These are phyloP conservation scores for Tetramorium simillimum DNA, from an alignment of 1,140 invertebrate genomes.

Conservation along the genomic window DNA sequence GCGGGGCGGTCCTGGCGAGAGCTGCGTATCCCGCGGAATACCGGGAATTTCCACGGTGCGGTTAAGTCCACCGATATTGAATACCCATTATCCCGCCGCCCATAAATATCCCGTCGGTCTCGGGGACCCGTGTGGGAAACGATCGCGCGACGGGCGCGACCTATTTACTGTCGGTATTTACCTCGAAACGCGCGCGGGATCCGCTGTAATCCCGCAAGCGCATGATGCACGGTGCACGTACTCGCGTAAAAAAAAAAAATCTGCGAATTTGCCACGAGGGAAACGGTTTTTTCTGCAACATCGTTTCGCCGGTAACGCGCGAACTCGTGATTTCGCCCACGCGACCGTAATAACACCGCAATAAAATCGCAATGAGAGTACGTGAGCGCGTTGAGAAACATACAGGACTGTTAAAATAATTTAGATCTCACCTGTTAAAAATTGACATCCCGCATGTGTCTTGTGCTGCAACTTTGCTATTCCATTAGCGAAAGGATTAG, in stretches of 20 bases:
- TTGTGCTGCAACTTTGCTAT: background rate
- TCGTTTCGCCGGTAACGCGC: background rate
- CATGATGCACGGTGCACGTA: background rate
- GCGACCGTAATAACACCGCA: conserved; percentile 27
- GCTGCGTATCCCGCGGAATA: background rate
- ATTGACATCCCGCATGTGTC: background rate
- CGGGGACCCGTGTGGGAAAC: background rate
- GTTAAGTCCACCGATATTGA: conserved; percentile 35
- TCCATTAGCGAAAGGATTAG: background rate
- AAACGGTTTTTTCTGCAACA: background rate
- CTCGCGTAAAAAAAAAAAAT: conserved; percentile 16
- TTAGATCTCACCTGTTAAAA: background rate
- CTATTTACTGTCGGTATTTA: conserved; percentile 43
- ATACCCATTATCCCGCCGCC: conserved; percentile 7
- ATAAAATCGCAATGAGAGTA: conserved; percentile 14
- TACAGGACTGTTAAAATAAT: conserved; percentile 5
- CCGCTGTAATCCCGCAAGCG: background rate
- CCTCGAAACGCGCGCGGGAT: background rate
- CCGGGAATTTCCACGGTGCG: conserved; percentile 17
- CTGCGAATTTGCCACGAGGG: background rate
- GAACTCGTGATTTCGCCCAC: conserved; percentile 15
- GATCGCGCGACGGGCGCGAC: background rate
- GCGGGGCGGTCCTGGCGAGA: background rate
- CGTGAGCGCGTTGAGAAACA: conserved; percentile 25
- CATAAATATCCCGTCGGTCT: conserved; percentile 35